These are phyloP conservation scores for Petrolisthes manimaculis DNA, from an alignment of 2,888 invertebrate genomes.

Conservation along the genomic window DNA sequence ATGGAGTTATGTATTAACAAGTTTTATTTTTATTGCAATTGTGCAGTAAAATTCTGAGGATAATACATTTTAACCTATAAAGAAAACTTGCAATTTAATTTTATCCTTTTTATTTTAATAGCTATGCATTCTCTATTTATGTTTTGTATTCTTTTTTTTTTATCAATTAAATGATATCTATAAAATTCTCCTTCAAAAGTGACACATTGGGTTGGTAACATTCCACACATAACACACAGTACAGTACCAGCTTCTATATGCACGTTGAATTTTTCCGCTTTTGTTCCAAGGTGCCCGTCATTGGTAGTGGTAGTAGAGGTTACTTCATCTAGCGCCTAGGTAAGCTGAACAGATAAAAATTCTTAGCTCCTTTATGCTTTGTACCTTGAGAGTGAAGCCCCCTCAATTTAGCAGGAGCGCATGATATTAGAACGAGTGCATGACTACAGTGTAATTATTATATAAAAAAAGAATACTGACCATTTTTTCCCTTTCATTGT, in stretches of 20 bases:
- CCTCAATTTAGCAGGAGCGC: slow-evolving; percentile 49
- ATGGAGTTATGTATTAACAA: slow-evolving; percentile 50
- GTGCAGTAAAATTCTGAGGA: slow-evolving; percentile 49
- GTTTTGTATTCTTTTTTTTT: slow-evolving; percentile 18
- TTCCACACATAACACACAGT: slow-evolving; percentile 61
- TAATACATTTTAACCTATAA: slow-evolving; percentile 59
- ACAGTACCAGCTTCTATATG: slow-evolving; percentile 48
- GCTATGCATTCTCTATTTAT: slow-evolving; percentile 35
- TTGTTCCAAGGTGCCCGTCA: slow-evolving; percentile 56
- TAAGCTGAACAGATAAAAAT: slow-evolving; percentile 35
- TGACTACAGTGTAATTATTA: slow-evolving; percentile 44
- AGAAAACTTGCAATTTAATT: slow-evolving; percentile 52
- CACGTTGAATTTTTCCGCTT: slow-evolving; percentile 53
- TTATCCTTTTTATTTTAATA: slow-evolving; percentile 53
- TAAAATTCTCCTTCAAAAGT: slow-evolving; percentile 22
- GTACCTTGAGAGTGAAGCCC: slow-evolving; percentile 55
- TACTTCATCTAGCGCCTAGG: slow-evolving; percentile 49
- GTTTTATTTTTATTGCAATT: slow-evolving; percentile 36
- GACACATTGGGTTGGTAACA: slow-evolving; percentile 58
- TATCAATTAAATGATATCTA: not conserved
- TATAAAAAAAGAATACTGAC: slow-evolving; percentile 34
- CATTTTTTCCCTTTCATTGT: slow-evolving; percentile 56
- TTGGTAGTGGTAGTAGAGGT: slow-evolving; percentile 50
- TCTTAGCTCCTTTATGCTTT: slow-evolving; percentile 57
- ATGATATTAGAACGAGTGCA: slow-evolving; percentile 54